Evolutionary conservation across 2,113 vertebrate genomes (phyloP), one percentile per base, ranked within the genome.

Genomic region (Pygoscelis adeliae): DNA sequence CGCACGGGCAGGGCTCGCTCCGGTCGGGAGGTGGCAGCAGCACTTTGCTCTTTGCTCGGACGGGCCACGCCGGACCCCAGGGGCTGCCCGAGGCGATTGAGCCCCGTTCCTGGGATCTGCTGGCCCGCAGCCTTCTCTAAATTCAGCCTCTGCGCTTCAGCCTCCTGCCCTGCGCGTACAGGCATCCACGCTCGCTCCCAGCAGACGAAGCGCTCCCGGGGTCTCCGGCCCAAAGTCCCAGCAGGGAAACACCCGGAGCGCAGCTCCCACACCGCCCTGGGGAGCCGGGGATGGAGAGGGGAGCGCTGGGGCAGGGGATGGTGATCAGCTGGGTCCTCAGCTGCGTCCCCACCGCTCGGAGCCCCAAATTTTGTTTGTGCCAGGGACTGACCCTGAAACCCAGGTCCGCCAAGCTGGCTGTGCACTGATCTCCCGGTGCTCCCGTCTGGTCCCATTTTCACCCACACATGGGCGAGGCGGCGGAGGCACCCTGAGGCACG

Each of bases 11-110:
- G 93, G 87, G 93, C 77, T 87, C 3, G 15, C 67, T 25, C 5
- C 55, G 11, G 92, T 87, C 96, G 91, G 94, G 95, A 96, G 96
- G 42, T 95, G 96, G 96, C 96, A 96, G 96, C 93, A 97, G 91
- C 94, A 78, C 96, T 96, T 96, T 95, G 90, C 82, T 93, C 93
- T 91, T 65, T 3, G 81, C 79, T 56, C 46, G 82, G 89, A 32
- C 67, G 10, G 87, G 40, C 38, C 95, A 13, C 7, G 4, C 27
- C 38, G 29, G 66, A 13, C 71, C 46, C 58, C 27, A 5, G 62
- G 67, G 77, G 81, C 34, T 73, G 58, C 50, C 82, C 36, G 16
- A 29, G 91, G 46, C 22, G 42, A 42, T 42, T 42, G 42, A 34
- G 30, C 66, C 82, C 50, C 7, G 3, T n/a, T 53, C 59, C 63